phyloP scores from a whole-genome alignment of 1,140 invertebrate genomes.

The Carposina sasakii region DNA sequence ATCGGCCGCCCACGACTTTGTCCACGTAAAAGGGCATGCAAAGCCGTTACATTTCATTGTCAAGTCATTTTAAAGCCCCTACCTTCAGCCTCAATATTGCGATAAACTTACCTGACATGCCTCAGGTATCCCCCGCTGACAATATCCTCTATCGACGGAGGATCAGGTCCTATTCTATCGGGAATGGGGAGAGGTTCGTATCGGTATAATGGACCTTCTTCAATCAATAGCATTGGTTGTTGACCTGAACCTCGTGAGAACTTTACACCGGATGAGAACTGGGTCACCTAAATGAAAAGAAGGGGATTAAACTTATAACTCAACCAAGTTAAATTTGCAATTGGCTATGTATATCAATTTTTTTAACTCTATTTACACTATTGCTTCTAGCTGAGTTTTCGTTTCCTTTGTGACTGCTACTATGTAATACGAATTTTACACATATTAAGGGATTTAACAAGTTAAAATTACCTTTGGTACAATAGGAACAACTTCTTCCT shows the following conservation, averaged over 20 bases:
- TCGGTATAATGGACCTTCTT: conserved; percentile 82
- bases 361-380: no score
- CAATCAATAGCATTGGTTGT: conserved; percentile 79
- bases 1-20: no score
- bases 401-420: no score
- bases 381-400: no score
- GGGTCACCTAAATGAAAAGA: conserved; percentile 65
- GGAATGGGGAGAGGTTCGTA: conserved; percentile 77
- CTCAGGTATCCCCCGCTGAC: conserved; percentile 80
- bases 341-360: no score
- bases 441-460: no score
- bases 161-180: conserved; percentile 79
- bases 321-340: no score
- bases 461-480: conserved; percentile 60
- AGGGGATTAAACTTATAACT: background rate
- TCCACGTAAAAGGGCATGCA: no score
- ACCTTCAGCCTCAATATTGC: no score
- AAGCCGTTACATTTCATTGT: no score
- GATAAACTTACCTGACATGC: conserved; percentile 76
- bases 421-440: no score
- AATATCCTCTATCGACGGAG: conserved; percentile 79
- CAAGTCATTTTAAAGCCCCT: no score
- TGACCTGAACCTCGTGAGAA: conserved; percentile 72
- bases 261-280: conserved; percentile 88
- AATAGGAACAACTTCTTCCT: conserved; percentile 74